Evolutionary conservation across 2,113 vertebrate genomes (phyloP), one percentile per base, ranked within the genome.

Genomic region (Oreochromis spilurus): DNA sequence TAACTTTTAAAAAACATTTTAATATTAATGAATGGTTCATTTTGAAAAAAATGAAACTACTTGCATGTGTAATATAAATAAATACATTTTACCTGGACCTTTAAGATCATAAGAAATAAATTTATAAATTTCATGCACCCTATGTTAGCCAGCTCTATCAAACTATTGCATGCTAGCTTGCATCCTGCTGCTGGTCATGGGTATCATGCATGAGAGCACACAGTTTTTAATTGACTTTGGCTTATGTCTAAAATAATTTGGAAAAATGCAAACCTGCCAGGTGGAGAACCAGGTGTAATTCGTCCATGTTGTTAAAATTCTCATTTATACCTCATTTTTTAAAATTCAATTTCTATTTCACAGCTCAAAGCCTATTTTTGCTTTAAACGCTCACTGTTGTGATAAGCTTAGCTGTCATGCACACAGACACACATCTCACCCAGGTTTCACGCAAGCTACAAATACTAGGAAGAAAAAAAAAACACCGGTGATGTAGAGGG

Each of bases 231-330:
- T 81, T 87, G 67, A 84, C 54, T 90, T 82, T 54, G 58, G 45
- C 70, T 85, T 78, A 13, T 78, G 29, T 82, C 70, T 82, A 60
- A 72, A 87, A 85, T 80, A 80, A 88, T 40, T 85, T 26, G 80
- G 53, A 92, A 87, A 72, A 85, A 67, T 65, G 50, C 26, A 85
- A 13, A 88, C 83, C 52, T 88, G 82, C 80, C 92, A 87, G 84
- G 82, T 87, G 70, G 86, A 36, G 54, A 53, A 38, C 54, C 67
- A 45, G 14, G 38, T 2, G 70, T 62, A 62, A 67, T 36, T 54
- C 17, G 5, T 84, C 40, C 45, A 9, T 12, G 52, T 72, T 9
- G 13, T 87, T 88, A 60, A 40, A 65, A 80, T 55, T 58, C 81
- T 88, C 9, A 52, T 81, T 88, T 82, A 65, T 89, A 65, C 84